Evolutionary conservation across 1,140 invertebrate species (phyloP).

Genomic region (Orius laevigatus): DNA sequence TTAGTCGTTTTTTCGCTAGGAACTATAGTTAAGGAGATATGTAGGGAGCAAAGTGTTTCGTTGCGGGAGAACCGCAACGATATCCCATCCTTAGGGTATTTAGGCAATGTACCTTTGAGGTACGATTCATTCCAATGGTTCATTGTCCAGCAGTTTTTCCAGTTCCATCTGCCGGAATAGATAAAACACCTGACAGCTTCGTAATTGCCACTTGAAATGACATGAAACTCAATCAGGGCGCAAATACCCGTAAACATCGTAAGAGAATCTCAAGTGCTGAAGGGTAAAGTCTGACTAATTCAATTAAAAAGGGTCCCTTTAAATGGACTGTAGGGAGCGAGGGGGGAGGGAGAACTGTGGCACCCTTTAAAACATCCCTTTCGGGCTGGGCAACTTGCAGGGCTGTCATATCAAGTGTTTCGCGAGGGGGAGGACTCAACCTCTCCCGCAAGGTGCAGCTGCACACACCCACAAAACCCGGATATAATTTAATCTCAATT

Average conservation of each 20-base stretch:
- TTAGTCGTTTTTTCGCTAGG: too few relatives aligned
- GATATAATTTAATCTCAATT: conserved; percentile 19
- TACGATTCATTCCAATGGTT: too few relatives aligned
- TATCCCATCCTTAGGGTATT: too few relatives aligned
- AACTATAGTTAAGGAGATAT: too few relatives aligned
- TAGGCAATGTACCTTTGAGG: too few relatives aligned
- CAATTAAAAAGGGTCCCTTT: conserved; percentile 2
- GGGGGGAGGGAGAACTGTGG: background rate
- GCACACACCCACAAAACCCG: conserved; percentile 5
- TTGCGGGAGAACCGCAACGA: too few relatives aligned
- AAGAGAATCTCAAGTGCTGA: background rate
- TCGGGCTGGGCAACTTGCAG: background rate
- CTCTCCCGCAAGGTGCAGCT: conserved; percentile 9
- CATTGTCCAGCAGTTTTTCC: too few relatives aligned
- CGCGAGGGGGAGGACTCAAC: too few relatives aligned
- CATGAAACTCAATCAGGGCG: background rate
- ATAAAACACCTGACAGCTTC: too few relatives aligned
- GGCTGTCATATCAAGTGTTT: conserved; percentile 3
- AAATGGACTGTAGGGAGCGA: background rate
- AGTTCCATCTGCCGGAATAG: too few relatives aligned
- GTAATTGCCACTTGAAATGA: too few relatives aligned
- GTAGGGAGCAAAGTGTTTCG: too few relatives aligned
- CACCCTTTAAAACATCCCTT: background rate
- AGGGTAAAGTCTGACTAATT: background rate
- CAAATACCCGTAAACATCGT: conserved; percentile 2